Base-by-base conservation (phyloP, 2,888 invertebrate species). In the Hermodice carunculata region DNA sequence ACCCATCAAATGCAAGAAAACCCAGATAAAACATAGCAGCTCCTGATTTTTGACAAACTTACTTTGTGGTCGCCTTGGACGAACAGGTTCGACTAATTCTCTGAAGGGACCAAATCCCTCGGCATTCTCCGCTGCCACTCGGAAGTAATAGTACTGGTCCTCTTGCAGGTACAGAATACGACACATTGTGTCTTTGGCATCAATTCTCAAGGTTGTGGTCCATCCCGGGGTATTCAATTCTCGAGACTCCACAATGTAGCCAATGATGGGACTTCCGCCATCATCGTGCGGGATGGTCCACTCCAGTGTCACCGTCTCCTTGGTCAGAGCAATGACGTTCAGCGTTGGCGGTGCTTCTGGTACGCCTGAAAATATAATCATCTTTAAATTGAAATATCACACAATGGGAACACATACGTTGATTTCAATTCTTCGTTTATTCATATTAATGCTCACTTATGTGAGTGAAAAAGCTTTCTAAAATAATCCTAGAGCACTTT, bases 121-220 rank as follows among this genome's bases (percentile, higher is more conserved):
- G 75, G 94, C 90, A 87, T 95, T 95, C 61, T 93, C 89, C 0
- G 95, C 94, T 79, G 94, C 94, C 8, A 95, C 90, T 61, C 95
- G 90, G 86, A 95, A 94, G 83, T 93, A 92, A 84, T 95, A 95
- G 29, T 61, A 42, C 37, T 44, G 29, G 42, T 59, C 66, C 22
- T 61, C 53, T 6, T 59, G 56, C 34, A 78, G 66, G 34, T 66
- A 28, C 34, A 53, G 53, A 17, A 78, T 37, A 32, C 57, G 53
- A 49, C 67, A 66, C 8, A 28, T 32, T 6, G 63, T 64, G 8
- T 66, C 64, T 28, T 44, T 29, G 8, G 64, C 28, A 11, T 52
- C 37, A 17, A 74, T 66, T 22, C 48, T 57, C 11, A 64, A 46
- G 8, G 74, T 72, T 17, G 26, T 44, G 6, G 44, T 61, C 76